Percentiles rank a stretch among this genome's conserved stretches.
Conservation (phyloP, 2,888 invertebrate genomes). For the Napeogenes sylphis region DNA sequence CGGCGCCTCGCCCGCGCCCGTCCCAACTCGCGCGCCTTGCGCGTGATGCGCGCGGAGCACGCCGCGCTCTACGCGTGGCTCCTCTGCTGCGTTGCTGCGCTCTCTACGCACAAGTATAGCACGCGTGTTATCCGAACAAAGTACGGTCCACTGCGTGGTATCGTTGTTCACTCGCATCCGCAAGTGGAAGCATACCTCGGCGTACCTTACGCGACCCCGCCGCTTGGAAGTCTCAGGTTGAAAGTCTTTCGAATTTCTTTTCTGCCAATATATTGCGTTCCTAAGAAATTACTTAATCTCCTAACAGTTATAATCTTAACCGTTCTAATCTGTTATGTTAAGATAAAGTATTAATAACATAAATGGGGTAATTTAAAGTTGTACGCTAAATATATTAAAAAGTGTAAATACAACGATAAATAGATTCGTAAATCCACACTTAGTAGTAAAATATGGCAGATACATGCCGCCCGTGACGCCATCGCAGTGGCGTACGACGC, state of each 20-base stretch:
- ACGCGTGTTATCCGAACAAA: conserved; percentile 91
- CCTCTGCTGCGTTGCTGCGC: conserved; percentile 75
- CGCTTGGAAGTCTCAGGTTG: conserved; percentile 90
- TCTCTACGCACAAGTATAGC: conserved; percentile 86
- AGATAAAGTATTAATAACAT: no score
- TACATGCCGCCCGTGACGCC: conserved; percentile 98
- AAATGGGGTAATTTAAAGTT: no score
- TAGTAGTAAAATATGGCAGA: conserved; percentile 51
- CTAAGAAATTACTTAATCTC: no score
- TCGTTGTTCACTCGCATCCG: conserved; percentile 88
- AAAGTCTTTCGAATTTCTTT: conserved; percentile 21
- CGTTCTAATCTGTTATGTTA: no score
- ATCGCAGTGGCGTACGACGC: conserved; percentile 89
- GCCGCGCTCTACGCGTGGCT: conserved; percentile 78
- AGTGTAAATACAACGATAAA: conserved; percentile 27
- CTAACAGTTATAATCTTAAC: no score
- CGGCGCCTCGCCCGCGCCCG: conserved; percentile 46
- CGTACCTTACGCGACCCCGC: conserved; percentile 95
- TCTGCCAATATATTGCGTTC: no score
- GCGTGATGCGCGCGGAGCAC: conserved; percentile 73
- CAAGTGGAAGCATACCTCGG: conserved; percentile 94
- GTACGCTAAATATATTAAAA: no score
- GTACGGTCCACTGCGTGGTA: conserved; percentile 92
- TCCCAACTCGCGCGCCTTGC: conserved; percentile 48
- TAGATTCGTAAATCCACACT: neutral